Evolutionary conservation across 2,888 invertebrate genomes (phyloP).

Genomic region (Trilocha varians): DNA sequence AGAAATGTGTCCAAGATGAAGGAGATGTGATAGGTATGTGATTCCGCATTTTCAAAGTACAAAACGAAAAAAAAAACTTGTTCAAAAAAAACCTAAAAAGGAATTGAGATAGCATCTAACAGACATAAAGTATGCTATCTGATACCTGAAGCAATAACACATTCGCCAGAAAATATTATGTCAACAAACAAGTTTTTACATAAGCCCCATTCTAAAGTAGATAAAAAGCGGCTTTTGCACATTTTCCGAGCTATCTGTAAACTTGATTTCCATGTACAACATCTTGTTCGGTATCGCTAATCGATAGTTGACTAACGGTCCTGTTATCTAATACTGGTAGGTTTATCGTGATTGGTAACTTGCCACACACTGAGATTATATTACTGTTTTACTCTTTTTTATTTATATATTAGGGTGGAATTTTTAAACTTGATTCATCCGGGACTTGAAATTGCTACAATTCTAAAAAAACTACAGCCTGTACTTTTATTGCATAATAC

Average conservation of each 20-base stretch:
- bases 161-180: not conserved
- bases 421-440: too few species aligned
- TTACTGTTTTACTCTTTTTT: too few species aligned
- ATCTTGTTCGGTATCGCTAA: slow-evolving; percentile 12
- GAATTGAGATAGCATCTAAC: not conserved
- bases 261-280: not conserved
- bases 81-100: too few species aligned
- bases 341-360: not conserved
- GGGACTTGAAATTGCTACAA: too few species aligned
- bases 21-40: too few species aligned
- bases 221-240: not conserved
- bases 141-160: not conserved
- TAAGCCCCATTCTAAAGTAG: not conserved
- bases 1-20: too few species aligned
- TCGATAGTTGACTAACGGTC: slow-evolving; percentile 8
- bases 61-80: too few species aligned
- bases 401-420: too few species aligned
- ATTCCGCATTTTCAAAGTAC: too few species aligned
- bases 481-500: too few species aligned
- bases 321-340: slow-evolving; percentile 12
- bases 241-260: not conserved
- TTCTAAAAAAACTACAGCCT: too few species aligned
- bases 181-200: not conserved
- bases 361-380: not conserved
- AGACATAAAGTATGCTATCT: not conserved